Percentiles rank a stretch among this genome's conserved stretches.
phyloP scores from a whole-genome alignment of 1,140 invertebrate species.

The Choristoneura fumiferana region DNA sequence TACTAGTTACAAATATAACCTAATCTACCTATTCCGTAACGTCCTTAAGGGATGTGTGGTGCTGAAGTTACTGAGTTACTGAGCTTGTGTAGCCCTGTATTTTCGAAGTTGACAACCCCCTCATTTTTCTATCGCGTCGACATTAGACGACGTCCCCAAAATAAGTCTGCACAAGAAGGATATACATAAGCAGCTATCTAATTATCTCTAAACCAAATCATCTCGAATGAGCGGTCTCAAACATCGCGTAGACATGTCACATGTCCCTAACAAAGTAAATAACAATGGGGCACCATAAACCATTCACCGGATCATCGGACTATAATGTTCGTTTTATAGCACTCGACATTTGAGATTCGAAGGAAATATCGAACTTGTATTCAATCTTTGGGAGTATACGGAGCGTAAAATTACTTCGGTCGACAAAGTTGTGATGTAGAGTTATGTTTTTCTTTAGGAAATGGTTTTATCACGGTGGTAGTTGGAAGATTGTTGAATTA shows the following conservation, averaged over 20 bases:
- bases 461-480: constrained; percentile 9
- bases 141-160: too few relatives aligned
- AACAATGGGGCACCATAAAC: constrained; percentile 12
- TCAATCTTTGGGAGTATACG: constrained; percentile 27
- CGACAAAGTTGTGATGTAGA: constrained; percentile 1
- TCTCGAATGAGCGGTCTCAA: neutral
- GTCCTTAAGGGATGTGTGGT: too few relatives aligned
- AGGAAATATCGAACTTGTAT: constrained; percentile 34
- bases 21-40: too few relatives aligned
- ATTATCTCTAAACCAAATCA: neutral
- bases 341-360: constrained; percentile 16
- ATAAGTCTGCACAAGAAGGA: neutral
- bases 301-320: constrained; percentile 22
- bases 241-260: neutral
- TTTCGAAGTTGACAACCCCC: too few relatives aligned
- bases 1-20: too few relatives aligned
- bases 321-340: constrained; percentile 27
- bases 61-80: too few relatives aligned
- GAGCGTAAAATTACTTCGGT: constrained; percentile 31
- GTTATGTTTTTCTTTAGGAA: constrained; percentile 11
- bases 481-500: neutral
- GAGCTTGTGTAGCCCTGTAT: too few relatives aligned
- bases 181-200: neutral
- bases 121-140: too few relatives aligned
- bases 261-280: constrained; percentile 11